Evolutionary conservation across 2,888 invertebrate genomes (phyloP).

Genomic region (Pheosia tremula): DNA sequence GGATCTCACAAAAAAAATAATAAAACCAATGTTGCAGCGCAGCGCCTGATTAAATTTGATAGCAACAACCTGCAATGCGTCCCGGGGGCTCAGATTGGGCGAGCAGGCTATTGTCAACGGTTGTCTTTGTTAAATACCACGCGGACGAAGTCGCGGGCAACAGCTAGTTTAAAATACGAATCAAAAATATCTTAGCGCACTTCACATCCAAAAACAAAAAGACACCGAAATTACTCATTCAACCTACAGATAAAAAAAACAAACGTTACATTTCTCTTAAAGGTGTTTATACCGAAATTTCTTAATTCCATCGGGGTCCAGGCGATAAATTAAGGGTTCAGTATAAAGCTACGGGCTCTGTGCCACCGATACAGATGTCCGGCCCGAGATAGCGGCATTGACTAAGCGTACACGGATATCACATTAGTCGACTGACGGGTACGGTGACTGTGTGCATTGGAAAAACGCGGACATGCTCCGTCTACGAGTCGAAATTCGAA

Average conservation of each 20-base stretch:
- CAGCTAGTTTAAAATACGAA: not conserved
- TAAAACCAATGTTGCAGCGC: no score
- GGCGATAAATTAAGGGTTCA: constrained; percentile 76
- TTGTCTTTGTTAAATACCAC: no score
- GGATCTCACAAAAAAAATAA: no score
- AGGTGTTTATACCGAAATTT: constrained; percentile 56
- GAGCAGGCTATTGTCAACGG: no score
- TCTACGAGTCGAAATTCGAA: not conserved
- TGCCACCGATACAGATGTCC: constrained; percentile 83
- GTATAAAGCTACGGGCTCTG: constrained; percentile 74
- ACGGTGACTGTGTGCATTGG: constrained; percentile 29
- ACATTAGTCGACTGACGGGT: constrained; percentile 71
- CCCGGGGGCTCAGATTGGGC: no score
- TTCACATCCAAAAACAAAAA: not conserved
- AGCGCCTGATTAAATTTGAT: no score
- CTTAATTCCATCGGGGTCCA: constrained; percentile 63
- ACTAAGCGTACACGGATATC: constrained; percentile 81
- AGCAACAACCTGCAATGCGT: no score
- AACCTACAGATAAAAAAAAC: not conserved
- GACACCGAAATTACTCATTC: constrained; percentile 7
- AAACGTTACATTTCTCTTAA: constrained; percentile 3
- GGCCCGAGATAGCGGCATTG: constrained; percentile 71
- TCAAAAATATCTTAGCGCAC: not conserved
- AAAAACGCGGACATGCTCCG: not conserved
- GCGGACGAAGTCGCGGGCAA: no score